Percentiles rank a stretch among this genome's conserved stretches.
phyloP scores from a whole-genome alignment of 2,113 vertebrate genomes.

The Neopipo cinnamomea region DNA sequence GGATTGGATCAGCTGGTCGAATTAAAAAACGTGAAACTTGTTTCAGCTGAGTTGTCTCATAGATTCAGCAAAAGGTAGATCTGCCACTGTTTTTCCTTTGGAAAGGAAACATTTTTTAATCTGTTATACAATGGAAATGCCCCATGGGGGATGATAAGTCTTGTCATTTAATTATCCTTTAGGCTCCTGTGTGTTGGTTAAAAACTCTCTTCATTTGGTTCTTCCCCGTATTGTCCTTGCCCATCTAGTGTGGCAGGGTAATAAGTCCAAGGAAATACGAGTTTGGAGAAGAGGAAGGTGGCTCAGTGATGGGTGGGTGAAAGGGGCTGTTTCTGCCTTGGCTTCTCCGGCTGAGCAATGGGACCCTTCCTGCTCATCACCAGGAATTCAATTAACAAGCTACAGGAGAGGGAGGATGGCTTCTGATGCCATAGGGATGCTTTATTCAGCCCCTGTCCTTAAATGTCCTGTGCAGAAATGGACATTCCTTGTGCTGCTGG shows the following conservation, averaged over 20 bases:
- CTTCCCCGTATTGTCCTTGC: neutral
- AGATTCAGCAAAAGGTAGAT: slow-evolving; percentile 22
- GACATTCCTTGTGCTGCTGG: neutral
- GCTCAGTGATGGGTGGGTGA: neutral
- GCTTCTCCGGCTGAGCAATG: neutral
- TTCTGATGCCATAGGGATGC: neutral
- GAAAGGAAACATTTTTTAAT: slow-evolving; percentile 53
- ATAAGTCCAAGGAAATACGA: neutral
- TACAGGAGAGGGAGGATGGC: neutral
- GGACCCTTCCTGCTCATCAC: neutral
- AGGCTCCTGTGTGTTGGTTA: slow-evolving; percentile 7
- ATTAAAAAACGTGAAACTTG: slow-evolving; percentile 43
- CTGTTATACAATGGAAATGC: slow-evolving; percentile 28
- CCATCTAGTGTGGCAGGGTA: neutral
- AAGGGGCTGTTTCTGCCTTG: neutral
- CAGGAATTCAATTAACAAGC: neutral
- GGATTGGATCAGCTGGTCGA: slow-evolving; percentile 46
- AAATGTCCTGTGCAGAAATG: neutral
- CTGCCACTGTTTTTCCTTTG: slow-evolving; percentile 5
- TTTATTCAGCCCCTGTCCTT: neutral
- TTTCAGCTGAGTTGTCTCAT: slow-evolving; percentile 54
- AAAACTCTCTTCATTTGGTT: slow-evolving; percentile 20
- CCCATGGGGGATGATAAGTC: neutral
- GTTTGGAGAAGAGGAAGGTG: neutral
- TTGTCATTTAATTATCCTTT: slow-evolving; percentile 57